Conservation (phyloP, 2,888 invertebrate species). For the Pheosia tremula region DNA sequence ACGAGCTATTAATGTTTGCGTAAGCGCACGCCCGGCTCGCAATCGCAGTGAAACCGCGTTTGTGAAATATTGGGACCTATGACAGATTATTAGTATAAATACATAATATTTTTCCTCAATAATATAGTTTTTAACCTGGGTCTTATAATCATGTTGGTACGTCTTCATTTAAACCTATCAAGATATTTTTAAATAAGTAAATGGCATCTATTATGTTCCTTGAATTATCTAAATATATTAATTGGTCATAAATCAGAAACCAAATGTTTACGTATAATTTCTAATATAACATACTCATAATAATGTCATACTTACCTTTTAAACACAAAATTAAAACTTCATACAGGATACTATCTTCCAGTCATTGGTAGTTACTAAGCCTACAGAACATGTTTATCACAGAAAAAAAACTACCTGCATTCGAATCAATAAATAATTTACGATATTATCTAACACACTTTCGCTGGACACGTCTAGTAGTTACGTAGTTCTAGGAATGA, state of each 20-base stretch:
- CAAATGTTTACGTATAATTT: too few relatives aligned
- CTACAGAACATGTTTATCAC: background rate
- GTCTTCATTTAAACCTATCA: too few relatives aligned
- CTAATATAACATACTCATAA: too few relatives aligned
- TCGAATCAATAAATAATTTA: conserved; percentile 1
- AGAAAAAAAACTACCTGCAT: conserved; percentile 5
- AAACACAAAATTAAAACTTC: background rate
- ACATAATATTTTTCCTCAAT: background rate
- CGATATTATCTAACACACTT: conserved; percentile 3
- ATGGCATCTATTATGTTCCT: too few relatives aligned
- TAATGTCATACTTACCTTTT: background rate
- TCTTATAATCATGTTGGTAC: too few relatives aligned
- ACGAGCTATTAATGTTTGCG: conserved; percentile 58
- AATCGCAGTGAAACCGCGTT: conserved; percentile 66
- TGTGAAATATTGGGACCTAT: conserved; percentile 51
- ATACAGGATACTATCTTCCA: background rate
- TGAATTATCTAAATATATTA: too few relatives aligned
- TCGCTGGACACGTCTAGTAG: background rate
- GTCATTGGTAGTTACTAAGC: background rate
- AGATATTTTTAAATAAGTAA: too few relatives aligned
- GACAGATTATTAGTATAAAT: conserved; percentile 21
- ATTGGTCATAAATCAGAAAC: too few relatives aligned
- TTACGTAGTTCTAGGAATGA: too few relatives aligned
- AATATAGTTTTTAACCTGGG: too few relatives aligned
- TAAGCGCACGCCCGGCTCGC: conserved; percentile 45